Percentiles rank a stretch among this genome's conserved stretches.
phyloP scores from a whole-genome alignment of 2,888 invertebrate genomes.

The Enoplolaimus lenunculus region DNA sequence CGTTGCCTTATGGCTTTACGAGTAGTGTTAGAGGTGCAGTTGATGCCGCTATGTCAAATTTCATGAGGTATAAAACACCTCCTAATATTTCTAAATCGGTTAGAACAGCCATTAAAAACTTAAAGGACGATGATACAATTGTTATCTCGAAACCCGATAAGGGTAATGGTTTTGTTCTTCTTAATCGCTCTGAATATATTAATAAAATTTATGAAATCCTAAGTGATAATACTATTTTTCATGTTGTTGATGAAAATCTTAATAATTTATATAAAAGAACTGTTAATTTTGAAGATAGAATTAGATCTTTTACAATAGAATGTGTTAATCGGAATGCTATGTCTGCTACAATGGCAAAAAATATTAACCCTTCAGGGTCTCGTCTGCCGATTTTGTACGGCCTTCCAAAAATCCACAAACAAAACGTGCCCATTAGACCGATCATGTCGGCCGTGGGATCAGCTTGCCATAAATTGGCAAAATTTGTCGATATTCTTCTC shows the following conservation, averaged over 20 bases:
- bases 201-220: not conserved
- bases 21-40: not conserved
- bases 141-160: not conserved
- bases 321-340: not conserved
- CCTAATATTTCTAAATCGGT: not conserved
- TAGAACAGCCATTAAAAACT: not conserved
- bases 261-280: not conserved
- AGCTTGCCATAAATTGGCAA: not conserved
- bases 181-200: not conserved
- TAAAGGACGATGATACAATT: not conserved
- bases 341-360: not conserved
- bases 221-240: not conserved
- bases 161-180: not conserved
- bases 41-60: not conserved
- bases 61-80: not conserved
- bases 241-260: not conserved
- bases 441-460: not conserved
- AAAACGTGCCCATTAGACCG: not conserved
- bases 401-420: not conserved
- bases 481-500: not conserved
- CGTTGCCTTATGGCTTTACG: not conserved
- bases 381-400: not conserved
- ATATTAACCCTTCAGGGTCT: not conserved
- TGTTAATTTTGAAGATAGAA: too few species aligned
- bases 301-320: too few species aligned